Evolutionary conservation across 2,113 vertebrate species (phyloP), one percentile per base, ranked within the genome.

Genomic region (Boleophthalmus pectinirostris): DNA sequence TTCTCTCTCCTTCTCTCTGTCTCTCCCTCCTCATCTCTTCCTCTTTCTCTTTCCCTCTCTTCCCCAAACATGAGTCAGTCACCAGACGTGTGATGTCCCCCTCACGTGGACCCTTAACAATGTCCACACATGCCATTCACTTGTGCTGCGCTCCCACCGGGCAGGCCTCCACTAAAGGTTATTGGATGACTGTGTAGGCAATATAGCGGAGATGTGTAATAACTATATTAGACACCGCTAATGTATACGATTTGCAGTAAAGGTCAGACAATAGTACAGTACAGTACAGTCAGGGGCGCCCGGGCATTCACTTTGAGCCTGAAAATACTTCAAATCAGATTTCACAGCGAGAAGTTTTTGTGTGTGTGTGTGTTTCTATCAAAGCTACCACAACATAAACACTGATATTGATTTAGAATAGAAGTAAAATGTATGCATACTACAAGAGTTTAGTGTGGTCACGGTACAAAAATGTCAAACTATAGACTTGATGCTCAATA

Each of bases 101-200:
- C 80, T 85, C 80, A 81, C 68, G 53, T 85, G 80, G n/a, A 70
- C 82, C 83, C 74, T 85, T 70, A 84, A 84, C 80, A 81, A 80
- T 76, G 86, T 86, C 88, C 89, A 85, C 88, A 87, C 76, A 76
- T 68, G 74, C 79, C 75, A 74, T 83, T 86, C 77, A 79, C 74
- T 45, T 82, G 81, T 71, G 51, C 67, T 70, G 24, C 18, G 69
- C 79, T 63, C 73, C 75, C 73, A 45, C 20, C 14, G 58, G 81
- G 47, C 69, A 24, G 54, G 78, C 61, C 18, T 68, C 68, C 21
- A 68, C 78, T 57, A 68, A 82, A 89, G 70, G 82, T 70, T 78
- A 80, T 13, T 67, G 68, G 61, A 63, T 5, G 76, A 35, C 69
- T 77, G 66, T 78, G 75, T 72, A 76, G 66, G 72, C 70, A 75